These are phyloP conservation scores for Euproctis similis DNA, from an alignment of 2,888 invertebrate genomes.

Conservation along the genomic window DNA sequence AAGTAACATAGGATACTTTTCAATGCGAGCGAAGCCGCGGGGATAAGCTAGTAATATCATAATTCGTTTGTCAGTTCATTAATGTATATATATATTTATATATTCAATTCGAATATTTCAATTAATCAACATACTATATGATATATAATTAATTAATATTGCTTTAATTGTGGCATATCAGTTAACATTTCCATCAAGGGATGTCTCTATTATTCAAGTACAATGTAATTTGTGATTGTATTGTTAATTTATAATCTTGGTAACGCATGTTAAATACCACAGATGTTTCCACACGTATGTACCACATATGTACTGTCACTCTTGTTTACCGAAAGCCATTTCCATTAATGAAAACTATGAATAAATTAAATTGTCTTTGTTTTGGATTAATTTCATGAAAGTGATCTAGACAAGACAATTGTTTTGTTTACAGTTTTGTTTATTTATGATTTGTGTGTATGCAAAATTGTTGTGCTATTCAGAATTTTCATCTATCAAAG, in stretches of 20 bases:
- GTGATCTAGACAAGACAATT: slow-evolving; percentile 1
- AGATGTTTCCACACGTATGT: slow-evolving; percentile 20
- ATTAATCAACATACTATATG: too few relatives aligned
- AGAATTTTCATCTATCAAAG: too few relatives aligned
- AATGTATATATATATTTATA: too few relatives aligned
- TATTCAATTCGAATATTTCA: too few relatives aligned
- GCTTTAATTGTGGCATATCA: slow-evolving; percentile 12
- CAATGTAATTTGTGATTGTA: slow-evolving; percentile 34
- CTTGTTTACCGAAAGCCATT: slow-evolving; percentile 16
- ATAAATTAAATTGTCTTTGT: slow-evolving; percentile 16
- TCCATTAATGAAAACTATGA: slow-evolving; percentile 27
- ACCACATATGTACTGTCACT: too few relatives aligned
- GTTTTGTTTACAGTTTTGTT: background rate
- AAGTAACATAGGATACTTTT: too few relatives aligned
- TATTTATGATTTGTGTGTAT: background rate
- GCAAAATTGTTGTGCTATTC: too few relatives aligned
- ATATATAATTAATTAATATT: too few relatives aligned
- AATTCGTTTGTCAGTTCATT: too few relatives aligned
- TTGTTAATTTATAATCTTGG: slow-evolving; percentile 31
- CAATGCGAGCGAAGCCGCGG: too few relatives aligned
- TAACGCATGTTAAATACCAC: slow-evolving; percentile 29
- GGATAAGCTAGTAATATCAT: too few relatives aligned
- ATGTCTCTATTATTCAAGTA: slow-evolving; percentile 19
- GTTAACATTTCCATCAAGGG: slow-evolving; percentile 12
- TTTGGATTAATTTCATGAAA: slow-evolving; percentile 4